Percentiles rank a stretch among this genome's conserved stretches.
Conservation (phyloP, 2,113 vertebrate species). For the Tauraco erythrolophus region DNA sequence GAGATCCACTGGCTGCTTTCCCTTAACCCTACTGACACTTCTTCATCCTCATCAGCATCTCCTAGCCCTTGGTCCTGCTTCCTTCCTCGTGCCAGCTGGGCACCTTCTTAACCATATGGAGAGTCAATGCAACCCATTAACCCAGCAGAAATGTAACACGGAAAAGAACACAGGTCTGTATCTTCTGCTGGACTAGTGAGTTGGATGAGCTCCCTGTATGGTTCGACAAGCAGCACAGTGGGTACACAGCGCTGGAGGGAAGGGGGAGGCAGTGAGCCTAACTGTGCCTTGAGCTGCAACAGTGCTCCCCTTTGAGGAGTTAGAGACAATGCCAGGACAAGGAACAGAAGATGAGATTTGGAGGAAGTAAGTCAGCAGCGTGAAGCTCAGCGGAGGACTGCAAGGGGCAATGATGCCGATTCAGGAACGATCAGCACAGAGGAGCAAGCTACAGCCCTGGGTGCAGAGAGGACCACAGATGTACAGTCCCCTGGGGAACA, state of each 20-base stretch:
- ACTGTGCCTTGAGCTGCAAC: neutral
- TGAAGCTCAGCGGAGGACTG: neutral
- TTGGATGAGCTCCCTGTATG: neutral
- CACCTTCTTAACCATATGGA: neutral
- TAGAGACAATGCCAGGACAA: neutral
- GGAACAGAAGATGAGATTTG: neutral
- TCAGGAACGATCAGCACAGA: neutral
- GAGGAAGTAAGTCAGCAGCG: neutral
- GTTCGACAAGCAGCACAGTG: neutral
- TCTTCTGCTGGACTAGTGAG: neutral
- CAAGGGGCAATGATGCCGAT: neutral
- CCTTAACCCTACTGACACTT: neutral
- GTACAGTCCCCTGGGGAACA: neutral
- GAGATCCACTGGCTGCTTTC: neutral
- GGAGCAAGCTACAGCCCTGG: neutral
- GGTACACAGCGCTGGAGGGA: neutral
- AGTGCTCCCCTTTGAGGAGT: neutral
- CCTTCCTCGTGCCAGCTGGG: neutral
- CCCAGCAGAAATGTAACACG: neutral
- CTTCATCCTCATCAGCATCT: neutral
- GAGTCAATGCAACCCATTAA: neutral
- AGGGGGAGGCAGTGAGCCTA: neutral
- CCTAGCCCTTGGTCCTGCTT: neutral
- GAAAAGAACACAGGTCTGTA: neutral
- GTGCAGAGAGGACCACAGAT: neutral